These are phyloP conservation scores for Hipposideros armiger DNA, from an alignment of 2,113 vertebrate genomes.

Conservation along the genomic window DNA sequence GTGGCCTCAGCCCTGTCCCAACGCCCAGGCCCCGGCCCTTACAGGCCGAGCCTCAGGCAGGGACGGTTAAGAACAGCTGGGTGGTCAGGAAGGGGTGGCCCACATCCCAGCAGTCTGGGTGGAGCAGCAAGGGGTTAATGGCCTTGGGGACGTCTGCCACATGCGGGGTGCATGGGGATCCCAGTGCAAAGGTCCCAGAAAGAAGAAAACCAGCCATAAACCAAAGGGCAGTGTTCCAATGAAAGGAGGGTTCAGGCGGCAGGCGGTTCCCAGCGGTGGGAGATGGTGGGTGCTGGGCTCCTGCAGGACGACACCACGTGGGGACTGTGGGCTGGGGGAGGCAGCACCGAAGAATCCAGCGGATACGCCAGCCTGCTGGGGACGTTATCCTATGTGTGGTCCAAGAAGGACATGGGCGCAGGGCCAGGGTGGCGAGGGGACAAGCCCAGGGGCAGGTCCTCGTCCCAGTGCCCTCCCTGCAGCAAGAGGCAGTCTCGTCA, in stretches of 20 bases:
- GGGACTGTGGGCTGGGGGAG: background rate
- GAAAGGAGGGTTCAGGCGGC: accelerated
- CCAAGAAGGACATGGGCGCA: no score
- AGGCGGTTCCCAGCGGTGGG: background rate
- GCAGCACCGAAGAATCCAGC: background rate
- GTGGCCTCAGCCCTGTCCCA: background rate
- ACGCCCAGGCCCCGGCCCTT: background rate
- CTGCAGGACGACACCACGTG: background rate
- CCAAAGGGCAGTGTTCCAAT: background rate
- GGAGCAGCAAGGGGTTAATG: background rate
- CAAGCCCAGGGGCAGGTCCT: background rate
- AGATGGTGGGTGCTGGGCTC: background rate
- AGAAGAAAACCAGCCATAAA: background rate
- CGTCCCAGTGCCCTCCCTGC: no score
- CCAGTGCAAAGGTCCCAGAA: conserved; percentile 40
- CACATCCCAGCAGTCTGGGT: background rate
- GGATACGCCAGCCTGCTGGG: background rate
- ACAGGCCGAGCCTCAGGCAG: accelerated
- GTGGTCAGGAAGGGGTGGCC: background rate
- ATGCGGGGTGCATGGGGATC: background rate
- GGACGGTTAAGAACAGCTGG: background rate
- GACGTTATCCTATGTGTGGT: background rate
- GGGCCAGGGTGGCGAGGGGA: background rate
- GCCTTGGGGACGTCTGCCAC: background rate
- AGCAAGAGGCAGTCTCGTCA: background rate